Evolutionary conservation across 2,797 vertebrate species (phyloP).

Genomic region (Monodelphis domestica): DNA sequence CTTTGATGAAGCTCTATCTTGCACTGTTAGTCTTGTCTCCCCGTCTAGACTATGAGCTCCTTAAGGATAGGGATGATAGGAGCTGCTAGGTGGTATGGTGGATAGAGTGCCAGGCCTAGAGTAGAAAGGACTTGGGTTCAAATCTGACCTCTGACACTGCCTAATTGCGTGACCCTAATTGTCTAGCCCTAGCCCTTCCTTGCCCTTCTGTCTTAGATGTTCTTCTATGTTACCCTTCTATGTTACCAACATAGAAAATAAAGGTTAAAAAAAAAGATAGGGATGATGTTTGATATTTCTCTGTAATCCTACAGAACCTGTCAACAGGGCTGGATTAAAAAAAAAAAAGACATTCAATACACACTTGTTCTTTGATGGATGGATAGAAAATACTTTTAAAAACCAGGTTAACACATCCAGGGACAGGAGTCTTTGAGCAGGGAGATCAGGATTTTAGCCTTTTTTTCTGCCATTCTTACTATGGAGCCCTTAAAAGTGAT

Average conservation of each 20-base stretch:
- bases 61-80: background rate
- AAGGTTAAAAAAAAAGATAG: no score
- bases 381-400: background rate
- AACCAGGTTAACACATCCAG: background rate
- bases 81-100: no score
- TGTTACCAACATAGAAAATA: no score
- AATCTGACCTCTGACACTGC: no score
- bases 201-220: no score
- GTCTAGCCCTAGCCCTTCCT: no score
- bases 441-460: background rate
- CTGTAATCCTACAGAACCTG: background rate
- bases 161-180: no score
- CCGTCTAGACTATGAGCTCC: background rate
- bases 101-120: no score
- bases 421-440: background rate
- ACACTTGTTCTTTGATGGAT: background rate
- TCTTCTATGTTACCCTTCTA: no score
- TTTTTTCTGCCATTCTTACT: background rate
- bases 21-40: background rate
- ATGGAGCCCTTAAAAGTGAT: background rate
- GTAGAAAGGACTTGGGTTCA: no score
- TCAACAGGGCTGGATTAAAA: background rate
- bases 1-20: background rate
- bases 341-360: background rate
- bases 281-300: background rate